Percentiles rank a stretch among this genome's conserved stretches.
These are phyloP conservation scores for Clepsis dumicolana DNA, from an alignment of 2,888 invertebrate species.

Conservation along the genomic window DNA sequence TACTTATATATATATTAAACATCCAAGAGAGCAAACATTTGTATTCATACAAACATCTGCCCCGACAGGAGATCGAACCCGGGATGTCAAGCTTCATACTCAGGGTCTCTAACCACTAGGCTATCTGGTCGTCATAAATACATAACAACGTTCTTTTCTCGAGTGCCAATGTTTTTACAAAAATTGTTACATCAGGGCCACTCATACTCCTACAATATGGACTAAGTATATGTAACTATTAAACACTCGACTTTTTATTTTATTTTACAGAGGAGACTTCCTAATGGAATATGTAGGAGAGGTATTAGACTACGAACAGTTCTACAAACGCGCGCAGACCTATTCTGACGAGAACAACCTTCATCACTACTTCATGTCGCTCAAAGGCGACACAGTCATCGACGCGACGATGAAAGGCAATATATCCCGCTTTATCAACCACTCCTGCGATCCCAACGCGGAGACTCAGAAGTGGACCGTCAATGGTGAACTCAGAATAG, in stretches of 20 bases:
- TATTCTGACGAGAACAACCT: conserved; percentile 96
- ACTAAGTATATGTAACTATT: too few species aligned
- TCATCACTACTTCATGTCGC: conserved; percentile 99
- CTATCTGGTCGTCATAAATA: too few species aligned
- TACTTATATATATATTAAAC: too few species aligned
- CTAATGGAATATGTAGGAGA: conserved; percentile 99
- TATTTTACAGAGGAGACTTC: conserved; percentile 92
- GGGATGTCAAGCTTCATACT: too few species aligned
- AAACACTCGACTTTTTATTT: neutral
- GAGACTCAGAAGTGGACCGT: conserved; percentile 99
- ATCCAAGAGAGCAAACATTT: too few species aligned
- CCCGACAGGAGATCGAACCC: too few species aligned
- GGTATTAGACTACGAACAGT: conserved; percentile 96
- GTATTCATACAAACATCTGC: too few species aligned
- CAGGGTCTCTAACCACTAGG: too few species aligned
- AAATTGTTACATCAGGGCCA: too few species aligned
- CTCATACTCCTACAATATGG: too few species aligned
- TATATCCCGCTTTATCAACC: conserved; percentile 98
- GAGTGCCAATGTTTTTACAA: too few species aligned
- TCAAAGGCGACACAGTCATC: conserved; percentile 94
- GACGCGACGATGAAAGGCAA: conserved; percentile 99
- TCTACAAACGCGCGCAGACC: conserved; percentile 93
- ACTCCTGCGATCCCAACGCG: conserved; percentile 99
- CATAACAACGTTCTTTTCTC: too few species aligned
- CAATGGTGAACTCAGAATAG: conserved; percentile 96